Evolutionary conservation across 64 coral and sea anemone genomes (phyloP), one percentile per base, ranked within the genome.

Genomic region (Trachythela sp.): DNA sequence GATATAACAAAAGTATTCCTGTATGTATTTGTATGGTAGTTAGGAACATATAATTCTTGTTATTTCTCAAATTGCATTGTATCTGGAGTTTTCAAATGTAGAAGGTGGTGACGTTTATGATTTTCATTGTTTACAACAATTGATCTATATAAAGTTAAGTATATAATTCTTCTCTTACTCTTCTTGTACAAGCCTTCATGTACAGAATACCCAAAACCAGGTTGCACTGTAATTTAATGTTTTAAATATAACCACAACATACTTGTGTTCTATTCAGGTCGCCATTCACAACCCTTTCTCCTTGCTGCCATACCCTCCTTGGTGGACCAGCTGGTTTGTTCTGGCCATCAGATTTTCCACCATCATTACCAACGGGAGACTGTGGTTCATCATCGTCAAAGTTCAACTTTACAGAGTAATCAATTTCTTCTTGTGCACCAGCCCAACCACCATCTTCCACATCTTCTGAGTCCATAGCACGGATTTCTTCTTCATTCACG

Each of bases 391-490:
- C 92, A 89, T 99, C 96, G 77, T 99, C 96, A 95, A 99, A 99
- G 48, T 99, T 92, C 0, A 99, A 49, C 56, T 99, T 99, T 30
- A 93, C 93, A 41, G 91, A 90, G 56, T 99, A 99, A 86, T 99
- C 96, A 40, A 99, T 93, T 89, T 99, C 96, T 29, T 94, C 91
- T 77, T 99, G 96, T 32, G 93, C 96, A 58, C 93, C 93, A 87
- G 96, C 96, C 96, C 96, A 99, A n/a, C 96, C 96, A 22, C 96
- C 96, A 86, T 99, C 96, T 92, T 99, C 96, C 40, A 92, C 96
- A 84, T 99, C 96, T 59, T 99, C 96, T 60, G 94, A 89, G 51
- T 91, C 90, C 84, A 99, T 89, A 60, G 96, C 96, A 86, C 94
- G 91, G 67, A 99, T 99, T 39, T 99, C 96, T 76, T 94, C 93